Percentiles rank a stretch among this genome's conserved stretches.
Evolutionary conservation across 53 echinoderm and acorn worm genomes (phyloP).

Genomic region (Temnopleurus reevesii): DNA sequence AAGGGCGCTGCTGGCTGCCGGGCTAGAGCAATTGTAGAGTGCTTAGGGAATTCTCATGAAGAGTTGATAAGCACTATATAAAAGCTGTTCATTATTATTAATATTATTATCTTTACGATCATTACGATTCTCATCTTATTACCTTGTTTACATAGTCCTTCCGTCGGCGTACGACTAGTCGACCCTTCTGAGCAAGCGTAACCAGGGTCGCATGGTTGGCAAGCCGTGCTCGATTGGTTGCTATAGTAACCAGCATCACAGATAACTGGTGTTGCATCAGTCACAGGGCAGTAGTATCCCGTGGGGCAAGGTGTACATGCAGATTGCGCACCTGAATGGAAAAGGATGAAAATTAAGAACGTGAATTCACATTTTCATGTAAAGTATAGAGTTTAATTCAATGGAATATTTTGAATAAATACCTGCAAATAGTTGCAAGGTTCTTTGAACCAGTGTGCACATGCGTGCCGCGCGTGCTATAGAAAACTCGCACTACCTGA

Average conservation of each 20-base stretch:
- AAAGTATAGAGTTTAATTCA: too few species aligned
- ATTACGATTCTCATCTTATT: not conserved
- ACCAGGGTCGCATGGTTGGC: conserved; percentile 81
- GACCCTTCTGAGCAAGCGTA: conserved; percentile 92
- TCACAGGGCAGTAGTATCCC: conserved; percentile 87
- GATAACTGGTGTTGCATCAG: conserved; percentile 78
- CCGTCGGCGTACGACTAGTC: conserved; percentile 74
- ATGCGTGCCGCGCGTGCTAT: too few species aligned
- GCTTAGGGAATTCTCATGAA: too few species aligned
- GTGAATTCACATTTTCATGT: not conserved
- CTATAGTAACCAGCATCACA: conserved; percentile 92
- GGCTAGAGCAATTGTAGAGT: too few species aligned
- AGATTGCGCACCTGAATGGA: conserved; percentile 51
- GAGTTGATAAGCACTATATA: too few species aligned
- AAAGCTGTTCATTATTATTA: too few species aligned
- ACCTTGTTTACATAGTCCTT: conserved; percentile 91
- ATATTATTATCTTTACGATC: too few species aligned
- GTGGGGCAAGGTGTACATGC: conserved; percentile 90
- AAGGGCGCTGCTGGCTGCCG: too few species aligned
- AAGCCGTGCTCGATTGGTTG: conserved; percentile 86
- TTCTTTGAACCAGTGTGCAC: too few species aligned
- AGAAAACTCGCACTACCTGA: too few species aligned
- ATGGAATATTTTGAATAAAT: too few species aligned
- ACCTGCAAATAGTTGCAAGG: too few species aligned
- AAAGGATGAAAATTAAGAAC: not conserved